Evolutionary conservation across 2,113 vertebrate genomes (phyloP), one percentile per base, ranked within the genome.

Genomic region (Phasianus colchicus): DNA sequence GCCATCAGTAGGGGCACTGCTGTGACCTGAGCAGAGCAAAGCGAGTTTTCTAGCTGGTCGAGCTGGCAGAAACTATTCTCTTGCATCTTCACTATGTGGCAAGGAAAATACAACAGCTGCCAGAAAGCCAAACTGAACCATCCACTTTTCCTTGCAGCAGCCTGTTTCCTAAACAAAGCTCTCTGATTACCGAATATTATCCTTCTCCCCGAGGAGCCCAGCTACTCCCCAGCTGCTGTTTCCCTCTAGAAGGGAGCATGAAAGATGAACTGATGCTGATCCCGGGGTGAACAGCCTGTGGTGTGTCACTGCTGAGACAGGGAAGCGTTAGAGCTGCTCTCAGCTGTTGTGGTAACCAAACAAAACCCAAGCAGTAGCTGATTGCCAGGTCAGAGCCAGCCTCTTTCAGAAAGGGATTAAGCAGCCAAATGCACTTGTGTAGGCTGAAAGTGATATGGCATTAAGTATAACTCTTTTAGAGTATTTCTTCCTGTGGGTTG

Each of bases 141-240:
- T 73, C 45, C 14, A 24, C 85, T 91, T 83, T 30, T 19, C 67
- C 90, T 77, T 12, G 32, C 81, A 4, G n/a, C 92, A 86, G 87
- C 72, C 87, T 86, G 24, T 66, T 95, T 94, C 93, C 64, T 92
- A 85, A 73, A 92, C 92, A 97, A 71, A 96, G 96, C 96, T 80
- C 83, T 95, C 86, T 60, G 67, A 91, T 97, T 96, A 97, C 97
- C 86, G 80, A 92, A 75, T 91, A 50, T 93, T 66, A 94, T 93
- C 97, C 91, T 47, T 95, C 95, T 97, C 97, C 96, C 97, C 11
- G 38, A 90, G 98, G 98, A 98, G 81, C 91, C 87, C 82, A 11
- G 90, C 87, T 97, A 90, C 71, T 89, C 57, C 66, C 29, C 78
- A 88, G 65, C 94, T 83, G 83, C 86, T 30, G 2, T 60, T 73